phyloP scores from a whole-genome alignment of 2,888 invertebrate genomes.

The Heteropelma amictum region DNA sequence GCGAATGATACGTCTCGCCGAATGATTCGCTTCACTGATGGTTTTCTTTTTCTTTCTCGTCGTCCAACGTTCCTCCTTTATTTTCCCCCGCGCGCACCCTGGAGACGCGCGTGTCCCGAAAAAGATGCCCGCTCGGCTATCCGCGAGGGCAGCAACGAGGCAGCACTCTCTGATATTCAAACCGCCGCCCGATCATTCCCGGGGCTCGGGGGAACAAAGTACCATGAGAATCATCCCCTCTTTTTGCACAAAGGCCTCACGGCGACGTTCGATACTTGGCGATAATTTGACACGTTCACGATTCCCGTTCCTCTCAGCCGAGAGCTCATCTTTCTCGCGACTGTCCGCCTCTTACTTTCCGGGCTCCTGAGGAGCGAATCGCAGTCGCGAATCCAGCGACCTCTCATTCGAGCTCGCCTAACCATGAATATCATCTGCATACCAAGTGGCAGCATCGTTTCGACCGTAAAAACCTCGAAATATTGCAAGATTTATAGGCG shows the following conservation, averaged over 20 bases:
- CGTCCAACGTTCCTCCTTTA: neutral
- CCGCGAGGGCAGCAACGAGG: neutral
- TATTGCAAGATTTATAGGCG: conserved; percentile 55
- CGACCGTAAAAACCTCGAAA: conserved; percentile 53
- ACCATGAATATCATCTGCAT: conserved; percentile 57
- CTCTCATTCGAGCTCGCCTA: conserved; percentile 46
- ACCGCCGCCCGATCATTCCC: neutral
- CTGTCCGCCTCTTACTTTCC: neutral
- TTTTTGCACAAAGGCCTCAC: conserved; percentile 57
- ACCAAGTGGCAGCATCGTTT: conserved; percentile 50
- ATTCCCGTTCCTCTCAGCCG: conserved; percentile 50
- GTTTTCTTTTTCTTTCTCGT: neutral
- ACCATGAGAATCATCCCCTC: conserved; percentile 18
- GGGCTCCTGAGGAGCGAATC: neutral
- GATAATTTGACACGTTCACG: conserved; percentile 61
- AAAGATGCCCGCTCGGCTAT: conserved; percentile 27
- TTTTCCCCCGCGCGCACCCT: neutral
- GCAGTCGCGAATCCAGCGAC: conserved; percentile 39
- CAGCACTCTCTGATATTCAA: no score
- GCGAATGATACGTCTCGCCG: conserved; percentile 69
- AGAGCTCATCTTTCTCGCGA: conserved; percentile 27
- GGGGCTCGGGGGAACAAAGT: conserved; percentile 36
- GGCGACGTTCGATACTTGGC: conserved; percentile 58
- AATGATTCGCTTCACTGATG: no score
- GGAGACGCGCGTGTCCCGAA: conserved; percentile 6